Evolutionary conservation across 2,797 vertebrate species (phyloP).

Genomic region (Aeoliscus strigatus): DNA sequence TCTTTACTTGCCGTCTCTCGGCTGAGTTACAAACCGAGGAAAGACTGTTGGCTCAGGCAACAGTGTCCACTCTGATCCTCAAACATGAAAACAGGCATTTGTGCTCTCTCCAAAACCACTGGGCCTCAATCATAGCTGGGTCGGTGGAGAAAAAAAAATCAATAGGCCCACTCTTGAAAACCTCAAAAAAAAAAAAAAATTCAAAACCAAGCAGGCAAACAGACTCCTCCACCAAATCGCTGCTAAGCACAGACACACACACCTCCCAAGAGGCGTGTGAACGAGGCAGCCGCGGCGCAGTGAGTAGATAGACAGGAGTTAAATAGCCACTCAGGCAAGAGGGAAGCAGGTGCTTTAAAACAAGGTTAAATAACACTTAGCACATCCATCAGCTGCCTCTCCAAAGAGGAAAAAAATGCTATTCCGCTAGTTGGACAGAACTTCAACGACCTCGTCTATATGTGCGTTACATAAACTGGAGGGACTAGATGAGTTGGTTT

Average conservation of each 20-base stretch:
- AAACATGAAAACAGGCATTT: slow-evolving; percentile 7
- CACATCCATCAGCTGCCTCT: slow-evolving; percentile 71
- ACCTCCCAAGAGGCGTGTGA: slow-evolving; percentile 45
- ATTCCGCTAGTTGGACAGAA: slow-evolving; percentile 44
- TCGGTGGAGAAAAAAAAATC: slow-evolving; percentile 46
- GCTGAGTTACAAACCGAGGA: slow-evolving; percentile 8
- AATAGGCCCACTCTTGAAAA: slow-evolving; percentile 54
- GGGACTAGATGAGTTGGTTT: slow-evolving; percentile 40
- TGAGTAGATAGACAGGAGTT: slow-evolving; percentile 69
- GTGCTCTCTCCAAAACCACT: slow-evolving; percentile 21
- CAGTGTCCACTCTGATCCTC: slow-evolving; percentile 6
- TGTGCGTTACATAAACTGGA: slow-evolving; percentile 51
- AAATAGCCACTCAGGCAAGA: slow-evolving; percentile 75
- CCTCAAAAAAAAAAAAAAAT: slow-evolving; percentile 51
- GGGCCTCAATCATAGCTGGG: slow-evolving; percentile 23
- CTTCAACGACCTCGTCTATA: slow-evolving; percentile 55
- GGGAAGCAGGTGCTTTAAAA: slow-evolving; percentile 76
- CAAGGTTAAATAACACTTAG: slow-evolving; percentile 80
- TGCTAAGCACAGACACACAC: slow-evolving; percentile 31
- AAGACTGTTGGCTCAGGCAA: slow-evolving; percentile 9
- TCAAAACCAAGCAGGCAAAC: slow-evolving; percentile 47
- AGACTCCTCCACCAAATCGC: slow-evolving; percentile 33
- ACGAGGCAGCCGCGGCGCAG: slow-evolving; percentile 46
- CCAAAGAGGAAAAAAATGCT: slow-evolving; percentile 46
- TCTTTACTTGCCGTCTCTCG: slow-evolving; percentile 3